Evolutionary conservation across 2,797 vertebrate species (phyloP).

Genomic region (Echeneis naucrates): DNA sequence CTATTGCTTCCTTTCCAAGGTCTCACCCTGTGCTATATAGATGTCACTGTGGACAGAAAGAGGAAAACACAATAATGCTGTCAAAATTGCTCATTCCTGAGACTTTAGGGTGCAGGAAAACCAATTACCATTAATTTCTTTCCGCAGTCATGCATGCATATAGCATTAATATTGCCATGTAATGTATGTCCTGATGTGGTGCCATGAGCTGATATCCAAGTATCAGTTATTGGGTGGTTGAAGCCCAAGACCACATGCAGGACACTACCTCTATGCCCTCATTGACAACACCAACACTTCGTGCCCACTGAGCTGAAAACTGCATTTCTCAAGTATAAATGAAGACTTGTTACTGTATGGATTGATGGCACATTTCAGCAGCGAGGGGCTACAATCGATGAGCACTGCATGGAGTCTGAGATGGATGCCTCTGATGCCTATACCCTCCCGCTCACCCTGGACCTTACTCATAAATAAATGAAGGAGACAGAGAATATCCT

Average conservation of each 20-base stretch:
- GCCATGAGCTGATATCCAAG: background rate
- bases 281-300: slow-evolving; percentile 55
- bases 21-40: slow-evolving; percentile 2
- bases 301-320: slow-evolving; percentile 70
- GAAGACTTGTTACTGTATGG: slow-evolving; percentile 87
- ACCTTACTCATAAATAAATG: slow-evolving; percentile 80
- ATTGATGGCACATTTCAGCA: slow-evolving; percentile 80
- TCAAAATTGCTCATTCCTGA: background rate
- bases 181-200: background rate
- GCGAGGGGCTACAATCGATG: slow-evolving; percentile 83
- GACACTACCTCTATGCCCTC: slow-evolving; percentile 5
- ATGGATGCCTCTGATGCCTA: slow-evolving; percentile 73
- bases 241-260: slow-evolving; percentile 45
- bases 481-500: slow-evolving; percentile 61
- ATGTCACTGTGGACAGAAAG: background rate
- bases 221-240: slow-evolving; percentile 23
- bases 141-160: background rate
- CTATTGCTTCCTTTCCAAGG: background rate
- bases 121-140: background rate
- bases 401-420: slow-evolving; percentile 72
- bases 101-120: background rate
- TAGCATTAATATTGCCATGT: slow-evolving; percentile 4
- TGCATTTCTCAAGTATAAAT: slow-evolving; percentile 83
- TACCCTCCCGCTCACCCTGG: slow-evolving; percentile 68
- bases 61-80: slow-evolving; percentile 4